Evolutionary conservation across 2,797 vertebrate genomes (phyloP).

Genomic region (Chromis chromis): DNA sequence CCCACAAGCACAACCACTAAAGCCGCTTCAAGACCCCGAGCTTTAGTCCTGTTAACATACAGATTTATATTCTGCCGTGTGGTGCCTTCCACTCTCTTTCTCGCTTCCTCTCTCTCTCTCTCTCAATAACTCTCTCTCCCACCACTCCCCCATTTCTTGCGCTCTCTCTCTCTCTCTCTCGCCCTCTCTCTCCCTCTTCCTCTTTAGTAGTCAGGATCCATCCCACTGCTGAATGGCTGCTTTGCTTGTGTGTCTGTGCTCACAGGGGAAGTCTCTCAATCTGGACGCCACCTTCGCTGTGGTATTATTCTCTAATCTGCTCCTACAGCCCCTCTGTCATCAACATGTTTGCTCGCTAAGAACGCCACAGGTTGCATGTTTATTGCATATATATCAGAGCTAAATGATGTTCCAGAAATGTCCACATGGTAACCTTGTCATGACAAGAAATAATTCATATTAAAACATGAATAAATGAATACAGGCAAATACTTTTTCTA

Average conservation of each 20-base stretch:
- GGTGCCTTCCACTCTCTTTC: slow-evolving; percentile 79
- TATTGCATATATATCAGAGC: slow-evolving; percentile 24
- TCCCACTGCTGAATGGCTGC: slow-evolving; percentile 88
- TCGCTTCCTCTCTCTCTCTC: slow-evolving; percentile 64
- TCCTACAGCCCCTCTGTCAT: slow-evolving; percentile 36
- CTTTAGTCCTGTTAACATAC: slow-evolving; percentile 81
- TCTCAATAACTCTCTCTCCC: slow-evolving; percentile 67
- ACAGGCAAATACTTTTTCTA: too few relatives aligned
- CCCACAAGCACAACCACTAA: slow-evolving; percentile 61
- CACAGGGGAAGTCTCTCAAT: slow-evolving; percentile 77
- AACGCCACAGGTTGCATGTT: slow-evolving; percentile 76
- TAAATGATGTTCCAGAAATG: slow-evolving; percentile 34
- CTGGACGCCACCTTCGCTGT: slow-evolving; percentile 65
- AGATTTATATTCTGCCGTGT: slow-evolving; percentile 85
- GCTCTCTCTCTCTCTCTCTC: slow-evolving; percentile 39
- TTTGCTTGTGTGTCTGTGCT: slow-evolving; percentile 82
- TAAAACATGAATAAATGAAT: too few relatives aligned
- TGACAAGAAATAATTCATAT: slow-evolving; percentile 5
- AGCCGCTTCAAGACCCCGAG: slow-evolving; percentile 73
- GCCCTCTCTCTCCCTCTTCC: slow-evolving; percentile 71
- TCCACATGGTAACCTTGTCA: slow-evolving; percentile 30
- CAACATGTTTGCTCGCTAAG: slow-evolving; percentile 26
- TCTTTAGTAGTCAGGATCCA: slow-evolving; percentile 91
- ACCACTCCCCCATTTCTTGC: slow-evolving; percentile 71
- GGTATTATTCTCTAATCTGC: slow-evolving; percentile 59